Conservation (phyloP, 1,140 invertebrate species). For the Caenorhabditis remanei region DNA sequence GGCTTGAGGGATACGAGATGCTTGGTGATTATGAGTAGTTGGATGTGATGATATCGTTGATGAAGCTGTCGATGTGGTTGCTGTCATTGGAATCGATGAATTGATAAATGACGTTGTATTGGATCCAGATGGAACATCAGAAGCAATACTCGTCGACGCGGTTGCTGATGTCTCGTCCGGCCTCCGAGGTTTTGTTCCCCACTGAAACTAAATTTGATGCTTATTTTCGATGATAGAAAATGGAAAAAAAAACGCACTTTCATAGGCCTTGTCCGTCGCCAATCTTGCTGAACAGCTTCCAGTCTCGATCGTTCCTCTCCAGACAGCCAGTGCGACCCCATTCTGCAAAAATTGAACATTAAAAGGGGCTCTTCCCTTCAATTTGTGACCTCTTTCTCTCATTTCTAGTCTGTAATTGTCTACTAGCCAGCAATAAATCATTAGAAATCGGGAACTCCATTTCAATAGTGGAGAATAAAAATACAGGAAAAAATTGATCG, state of each 20-base stretch:
- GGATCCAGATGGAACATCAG: not conserved
- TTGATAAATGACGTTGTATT: not conserved
- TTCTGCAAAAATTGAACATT: constrained; percentile 58
- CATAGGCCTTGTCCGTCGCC: constrained; percentile 73
- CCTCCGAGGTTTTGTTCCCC: constrained; percentile 8
- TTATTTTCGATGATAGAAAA: not conserved
- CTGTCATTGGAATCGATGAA: not conserved
- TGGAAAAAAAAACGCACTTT: constrained; percentile 59
- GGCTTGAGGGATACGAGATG: not conserved
- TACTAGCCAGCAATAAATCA: constrained; percentile 33
- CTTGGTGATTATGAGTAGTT: not conserved
- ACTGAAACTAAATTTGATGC: constrained; percentile 16
- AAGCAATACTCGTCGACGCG: not conserved
- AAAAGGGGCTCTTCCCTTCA: not conserved
- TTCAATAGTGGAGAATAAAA: not conserved
- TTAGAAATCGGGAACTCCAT: constrained; percentile 50
- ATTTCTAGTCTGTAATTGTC: constrained; percentile 50
- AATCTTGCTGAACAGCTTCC: constrained; percentile 77
- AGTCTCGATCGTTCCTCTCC: constrained; percentile 74
- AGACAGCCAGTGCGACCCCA: constrained; percentile 70
- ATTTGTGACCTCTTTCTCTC: constrained; percentile 10
- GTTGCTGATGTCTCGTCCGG: not conserved
- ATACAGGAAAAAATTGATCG: not conserved
- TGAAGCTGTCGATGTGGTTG: not conserved
- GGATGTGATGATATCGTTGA: constrained; percentile 43